A percentile compares a stretch with the other conserved stretches of the same genome.
phyloP scores from a whole-genome alignment of 2,888 invertebrate genomes.

The Paralinhomoeus sp. region DNA sequence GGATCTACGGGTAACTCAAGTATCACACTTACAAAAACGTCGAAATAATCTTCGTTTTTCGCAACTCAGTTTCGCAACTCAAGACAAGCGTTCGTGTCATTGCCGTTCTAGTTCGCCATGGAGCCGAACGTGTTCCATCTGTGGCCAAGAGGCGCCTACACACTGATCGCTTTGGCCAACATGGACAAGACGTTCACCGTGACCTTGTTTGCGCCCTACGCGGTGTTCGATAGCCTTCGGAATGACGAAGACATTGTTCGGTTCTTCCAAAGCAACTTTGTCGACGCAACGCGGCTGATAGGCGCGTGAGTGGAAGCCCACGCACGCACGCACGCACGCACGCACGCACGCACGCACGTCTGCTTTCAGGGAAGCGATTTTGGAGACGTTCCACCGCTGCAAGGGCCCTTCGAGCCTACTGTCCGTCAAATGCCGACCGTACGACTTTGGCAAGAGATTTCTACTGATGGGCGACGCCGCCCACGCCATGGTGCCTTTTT shows the following conservation, averaged over 20 bases:
- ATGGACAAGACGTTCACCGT: conserved; percentile 74
- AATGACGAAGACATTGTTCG: conserved; percentile 39
- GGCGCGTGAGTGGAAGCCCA: conserved; percentile 44
- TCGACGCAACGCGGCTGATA: conserved; percentile 58
- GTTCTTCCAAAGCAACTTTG: conserved; percentile 59
- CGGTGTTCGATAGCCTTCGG: conserved; percentile 40
- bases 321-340: no score
- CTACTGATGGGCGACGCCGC: conserved; percentile 84
- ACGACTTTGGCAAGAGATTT: conserved; percentile 49
- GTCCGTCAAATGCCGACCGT: conserved; percentile 72
- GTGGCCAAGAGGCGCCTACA: conserved; percentile 82
- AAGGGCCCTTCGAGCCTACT: conserved; percentile 51
- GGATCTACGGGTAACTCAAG: no score
- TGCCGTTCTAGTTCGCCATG: conserved; percentile 50
- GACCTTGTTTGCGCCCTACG: conserved; percentile 82
- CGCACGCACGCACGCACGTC: no score
- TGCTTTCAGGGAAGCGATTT: conserved; percentile 35
- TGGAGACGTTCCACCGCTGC: conserved; percentile 48
- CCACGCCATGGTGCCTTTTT: conserved; percentile 95
- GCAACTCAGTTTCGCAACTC: no score
- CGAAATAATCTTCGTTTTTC: no score
- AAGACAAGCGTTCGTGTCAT: not conserved
- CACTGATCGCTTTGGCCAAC: conserved; percentile 95
- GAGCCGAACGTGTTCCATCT: conserved; percentile 69
- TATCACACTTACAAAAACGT: no score